Percentiles rank a stretch among this genome's conserved stretches.
These are phyloP conservation scores for Todiramphus chloris DNA, from an alignment of 2,113 vertebrate genomes.

Conservation along the genomic window DNA sequence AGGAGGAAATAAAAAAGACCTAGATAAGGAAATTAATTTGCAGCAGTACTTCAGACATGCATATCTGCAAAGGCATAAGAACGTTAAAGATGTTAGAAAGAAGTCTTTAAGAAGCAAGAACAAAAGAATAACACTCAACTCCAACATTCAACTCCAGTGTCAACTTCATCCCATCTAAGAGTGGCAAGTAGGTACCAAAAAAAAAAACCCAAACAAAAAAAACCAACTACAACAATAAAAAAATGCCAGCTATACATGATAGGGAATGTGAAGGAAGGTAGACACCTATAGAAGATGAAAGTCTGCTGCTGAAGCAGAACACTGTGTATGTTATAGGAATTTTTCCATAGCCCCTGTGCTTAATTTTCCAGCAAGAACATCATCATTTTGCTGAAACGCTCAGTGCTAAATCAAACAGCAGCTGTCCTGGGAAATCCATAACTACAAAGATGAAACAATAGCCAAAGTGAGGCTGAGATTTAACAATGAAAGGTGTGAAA, in stretches of 20 bases:
- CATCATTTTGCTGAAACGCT: not conserved
- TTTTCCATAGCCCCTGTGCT: not conserved
- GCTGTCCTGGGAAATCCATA: not conserved
- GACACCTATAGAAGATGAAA: not conserved
- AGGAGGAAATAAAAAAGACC: constrained; percentile 23
- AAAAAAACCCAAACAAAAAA: not conserved
- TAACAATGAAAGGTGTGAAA: not conserved
- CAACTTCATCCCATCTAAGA: not conserved
- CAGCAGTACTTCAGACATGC: constrained; percentile 12
- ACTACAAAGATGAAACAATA: not conserved
- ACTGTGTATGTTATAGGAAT: not conserved
- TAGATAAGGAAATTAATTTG: constrained; percentile 55
- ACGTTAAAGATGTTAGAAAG: not conserved
- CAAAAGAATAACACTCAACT: not conserved
- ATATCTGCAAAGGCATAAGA: not conserved
- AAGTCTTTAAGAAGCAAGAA: not conserved
- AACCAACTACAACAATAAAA: not conserved
- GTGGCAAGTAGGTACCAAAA: not conserved
- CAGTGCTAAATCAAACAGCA: not conserved
- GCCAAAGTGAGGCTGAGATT: not conserved
- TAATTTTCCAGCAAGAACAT: not conserved
- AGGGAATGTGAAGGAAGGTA: not conserved
- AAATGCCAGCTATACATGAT: no score
- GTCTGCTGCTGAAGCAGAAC: not conserved
- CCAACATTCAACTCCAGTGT: not conserved